Evolutionary conservation across 2,797 vertebrate species (phyloP), one percentile per base, ranked within the genome.

Genomic region (Enteromius fasciolatus): DNA sequence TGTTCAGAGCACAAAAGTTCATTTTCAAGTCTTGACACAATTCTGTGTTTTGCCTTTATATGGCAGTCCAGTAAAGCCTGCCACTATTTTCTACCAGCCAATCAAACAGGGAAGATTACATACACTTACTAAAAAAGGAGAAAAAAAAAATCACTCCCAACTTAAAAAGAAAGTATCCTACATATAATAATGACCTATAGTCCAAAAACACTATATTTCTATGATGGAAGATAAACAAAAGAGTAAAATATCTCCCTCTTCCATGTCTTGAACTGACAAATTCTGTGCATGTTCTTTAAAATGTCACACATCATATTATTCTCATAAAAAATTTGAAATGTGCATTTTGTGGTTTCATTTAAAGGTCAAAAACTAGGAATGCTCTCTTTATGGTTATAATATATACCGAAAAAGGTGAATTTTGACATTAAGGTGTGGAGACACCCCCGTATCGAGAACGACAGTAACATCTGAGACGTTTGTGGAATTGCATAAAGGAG

Each of bases 101-200:
- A 25, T 73, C 44, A 39, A 81, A 50, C 20, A 18, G 3, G n/a
- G 23, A 63, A 73, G 28, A 36, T n/a, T 50, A 64, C 28, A 73
- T 33, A 73, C 69, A 73, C 3, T 48, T 20, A 74, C 11, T 48
- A 64, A 77, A 54, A 79, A 41, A 33, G 9, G 10, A 41, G 39
- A 61, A 36, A 17, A 66, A 44, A 17, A 18, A 12, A 31, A 6
- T 44, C 41, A 44, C 41, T 44, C 41, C 41, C 41, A 44, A 44
- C 41, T 44, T 11, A 67, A 33, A 1, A 9, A 20, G 10, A 44
- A 9, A 36, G 57, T 64, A 31, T 52, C n/a, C 46, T 64, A 81
- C 46, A 64, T 25, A 23, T 28, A 63, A 76, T 63, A 63, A 74
- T 74, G 80, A 54, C 48, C 46, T 74, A 74, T 66, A 57, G 7